Conservation (phyloP, 2,797 vertebrate species). For the Protosalanx chinensis region DNA sequence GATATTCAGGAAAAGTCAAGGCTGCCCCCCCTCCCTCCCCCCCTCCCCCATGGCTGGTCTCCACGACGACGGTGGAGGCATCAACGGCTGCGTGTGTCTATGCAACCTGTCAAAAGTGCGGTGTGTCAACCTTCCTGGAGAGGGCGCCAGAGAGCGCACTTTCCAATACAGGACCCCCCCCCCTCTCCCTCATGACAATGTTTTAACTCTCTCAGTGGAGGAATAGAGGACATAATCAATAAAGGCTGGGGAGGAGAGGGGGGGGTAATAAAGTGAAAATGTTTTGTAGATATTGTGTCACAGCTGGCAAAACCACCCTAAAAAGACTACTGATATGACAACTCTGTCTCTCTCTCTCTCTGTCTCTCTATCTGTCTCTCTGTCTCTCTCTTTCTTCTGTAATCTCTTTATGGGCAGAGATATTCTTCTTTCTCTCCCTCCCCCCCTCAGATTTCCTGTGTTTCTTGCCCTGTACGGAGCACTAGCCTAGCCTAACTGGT, state of each 20-base stretch:
- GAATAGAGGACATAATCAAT: conserved; percentile 72
- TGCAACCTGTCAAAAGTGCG: conserved; percentile 94
- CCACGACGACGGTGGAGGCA: conserved; percentile 90
- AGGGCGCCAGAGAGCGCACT: conserved; percentile 76
- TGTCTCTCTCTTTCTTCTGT: conserved; percentile 61
- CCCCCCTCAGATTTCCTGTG: conserved; percentile 53
- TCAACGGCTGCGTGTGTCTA: conserved; percentile 90
- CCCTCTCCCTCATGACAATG: conserved; percentile 60
- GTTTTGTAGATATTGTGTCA: conserved; percentile 96
- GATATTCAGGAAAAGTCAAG: conserved; percentile 92
- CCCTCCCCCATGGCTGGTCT: conserved; percentile 87
- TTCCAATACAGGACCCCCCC: conserved; percentile 79
- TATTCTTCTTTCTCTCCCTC: conserved; percentile 62
- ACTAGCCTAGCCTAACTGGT: conserved; percentile 91
- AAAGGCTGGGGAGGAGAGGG: conserved; percentile 47
- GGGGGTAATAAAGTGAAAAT: conserved; percentile 71
- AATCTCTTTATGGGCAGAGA: conserved; percentile 85
- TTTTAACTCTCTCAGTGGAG: conserved; percentile 78
- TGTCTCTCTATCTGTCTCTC: background rate
- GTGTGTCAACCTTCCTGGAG: conserved; percentile 78
- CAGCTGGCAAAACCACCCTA: conserved; percentile 89
- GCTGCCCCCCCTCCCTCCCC: conserved; percentile 54
- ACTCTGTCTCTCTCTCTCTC: conserved; percentile 44
- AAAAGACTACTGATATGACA: conserved; percentile 97
- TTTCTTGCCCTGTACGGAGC: conserved; percentile 69